phyloP scores from a whole-genome alignment of 1,140 invertebrate species.

The Lutraria rhynchaena region DNA sequence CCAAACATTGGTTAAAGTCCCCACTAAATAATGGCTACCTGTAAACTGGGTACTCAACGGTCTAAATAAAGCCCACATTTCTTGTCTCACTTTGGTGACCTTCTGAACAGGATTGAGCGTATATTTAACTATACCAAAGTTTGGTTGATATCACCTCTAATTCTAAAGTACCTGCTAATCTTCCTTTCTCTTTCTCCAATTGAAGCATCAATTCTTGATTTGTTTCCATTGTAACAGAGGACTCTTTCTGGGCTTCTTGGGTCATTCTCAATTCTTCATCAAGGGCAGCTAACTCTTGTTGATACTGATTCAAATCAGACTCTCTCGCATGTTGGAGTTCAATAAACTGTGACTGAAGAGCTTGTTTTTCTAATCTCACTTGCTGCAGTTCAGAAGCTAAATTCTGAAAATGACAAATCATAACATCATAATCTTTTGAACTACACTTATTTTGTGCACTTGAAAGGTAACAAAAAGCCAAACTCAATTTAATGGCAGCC shows the following conservation, averaged over 20 bases:
- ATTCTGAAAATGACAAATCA: slow-evolving; percentile 64
- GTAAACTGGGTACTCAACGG: too few species aligned
- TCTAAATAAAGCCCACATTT: too few species aligned
- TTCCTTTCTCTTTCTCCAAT: slow-evolving; percentile 82
- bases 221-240: slow-evolving; percentile 61
- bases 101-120: too few species aligned
- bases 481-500: too few species aligned
- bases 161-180: slow-evolving; percentile 77
- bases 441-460: too few species aligned
- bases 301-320: slow-evolving; percentile 68
- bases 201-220: slow-evolving; percentile 78
- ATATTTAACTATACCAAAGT: too few species aligned
- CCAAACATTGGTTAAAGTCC: too few species aligned
- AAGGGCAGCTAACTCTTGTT: slow-evolving; percentile 67
- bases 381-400: slow-evolving; percentile 72
- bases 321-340: slow-evolving; percentile 65
- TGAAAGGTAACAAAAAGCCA: too few species aligned
- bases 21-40: too few species aligned
- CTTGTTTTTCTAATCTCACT: slow-evolving; percentile 66
- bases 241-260: slow-evolving; percentile 60
- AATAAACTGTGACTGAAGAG: slow-evolving; percentile 66
- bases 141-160: slow-evolving; percentile 29
- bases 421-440: too few species aligned
- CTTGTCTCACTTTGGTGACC: too few species aligned
- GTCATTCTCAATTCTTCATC: slow-evolving; percentile 64